Evolutionary conservation across 1,140 invertebrate species (phyloP), one percentile per base, ranked within the genome.

Genomic region (Lasioglossum baleicum): DNA sequence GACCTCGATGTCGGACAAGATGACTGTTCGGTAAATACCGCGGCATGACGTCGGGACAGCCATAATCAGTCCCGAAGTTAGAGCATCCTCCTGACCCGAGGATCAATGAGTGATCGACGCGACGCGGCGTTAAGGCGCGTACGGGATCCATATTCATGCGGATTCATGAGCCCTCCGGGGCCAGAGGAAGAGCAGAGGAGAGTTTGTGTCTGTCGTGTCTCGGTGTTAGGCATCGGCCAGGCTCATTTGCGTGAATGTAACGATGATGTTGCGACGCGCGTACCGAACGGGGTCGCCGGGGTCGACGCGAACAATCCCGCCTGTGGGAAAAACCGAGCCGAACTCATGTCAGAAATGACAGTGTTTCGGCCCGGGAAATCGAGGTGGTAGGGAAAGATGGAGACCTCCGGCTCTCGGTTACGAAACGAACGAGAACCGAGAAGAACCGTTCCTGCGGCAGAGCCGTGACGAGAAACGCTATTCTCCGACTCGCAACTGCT

Each of bases 291-390:
- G 88, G 90, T 91, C 90, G 90, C 17, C 56, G 68, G 91, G 92
- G 92, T 93, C 92, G 90, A 86, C 83, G 89, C 88, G 90, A 93
- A 93, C 90, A 93, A 93, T 93, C 87, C 91, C 76, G 74, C 75
- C 88, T 91, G 92, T 93, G 92, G 92, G 92, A 93, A 93, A 91
- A 89, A 87, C 86, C 89, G 76, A 73, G 72, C 68, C 83, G 79
- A 87, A 90, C 89, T 87, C 85, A 85, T 90, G 87, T 86, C 87
- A 85, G 85, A 88, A 91, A 92, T 83, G 87, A 87, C 85, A 84
- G 64, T 66, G 71, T 58, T 58, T 58, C 53, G 53, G 53, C 15
- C 51, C n/a, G 51, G 51, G 51, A 17, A 48, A 48, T 48, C 44
- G 11, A 48, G 44, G 44, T 48, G 51, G 51, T 4, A 53, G 51